These are phyloP conservation scores for Onychomys leucogaster DNA, from an alignment of 2,797 vertebrate species.

Conservation along the genomic window DNA sequence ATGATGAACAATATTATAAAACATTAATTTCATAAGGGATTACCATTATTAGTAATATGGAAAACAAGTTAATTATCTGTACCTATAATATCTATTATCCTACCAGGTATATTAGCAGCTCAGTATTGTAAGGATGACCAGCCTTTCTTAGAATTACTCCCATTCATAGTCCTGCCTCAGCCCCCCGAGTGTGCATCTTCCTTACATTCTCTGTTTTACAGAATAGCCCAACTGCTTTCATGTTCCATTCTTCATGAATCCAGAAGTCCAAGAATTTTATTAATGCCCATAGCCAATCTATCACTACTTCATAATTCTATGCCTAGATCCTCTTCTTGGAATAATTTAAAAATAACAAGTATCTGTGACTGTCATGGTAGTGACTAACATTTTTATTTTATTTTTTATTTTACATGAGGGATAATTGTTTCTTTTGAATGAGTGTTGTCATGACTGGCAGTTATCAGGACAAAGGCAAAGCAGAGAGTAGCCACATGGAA, in stretches of 20 bases:
- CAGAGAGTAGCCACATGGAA: not conserved
- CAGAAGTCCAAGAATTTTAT: not conserved
- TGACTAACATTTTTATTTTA: not conserved
- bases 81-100: not conserved
- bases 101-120: not conserved
- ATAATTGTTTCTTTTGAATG: not conserved
- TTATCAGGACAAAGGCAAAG: not conserved
- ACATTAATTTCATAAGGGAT: not conserved
- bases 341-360: conserved; percentile 24
- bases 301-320: not conserved
- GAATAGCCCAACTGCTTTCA: not conserved
- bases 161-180: not conserved
- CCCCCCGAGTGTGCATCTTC: not conserved
- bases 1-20: not conserved
- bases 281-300: not conserved
- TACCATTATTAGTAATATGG: not conserved
- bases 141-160: not conserved
- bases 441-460: not conserved
- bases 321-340: not conserved
- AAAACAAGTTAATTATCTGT: not conserved
- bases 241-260: not conserved
- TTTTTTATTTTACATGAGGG: not conserved
- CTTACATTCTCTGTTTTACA: not conserved
- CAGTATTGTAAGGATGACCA: not conserved
- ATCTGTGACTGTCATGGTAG: not conserved